Evolutionary conservation across 2,888 invertebrate genomes (phyloP), one percentile per base, ranked within the genome.

Genomic region (Cheilosia vulpina): DNA sequence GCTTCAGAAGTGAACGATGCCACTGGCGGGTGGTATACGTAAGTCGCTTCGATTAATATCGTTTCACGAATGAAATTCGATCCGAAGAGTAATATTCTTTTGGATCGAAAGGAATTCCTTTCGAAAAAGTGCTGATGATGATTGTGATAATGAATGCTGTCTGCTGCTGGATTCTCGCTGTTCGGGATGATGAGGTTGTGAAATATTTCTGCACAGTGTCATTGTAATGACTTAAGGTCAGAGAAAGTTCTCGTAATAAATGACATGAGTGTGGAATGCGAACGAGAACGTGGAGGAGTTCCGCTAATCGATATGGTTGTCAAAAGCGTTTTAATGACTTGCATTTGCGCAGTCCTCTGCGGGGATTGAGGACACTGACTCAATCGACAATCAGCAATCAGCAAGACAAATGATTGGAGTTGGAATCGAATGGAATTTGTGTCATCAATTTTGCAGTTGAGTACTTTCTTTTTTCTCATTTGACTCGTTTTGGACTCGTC

Each of bases 11-110:
- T 24, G 63, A 68, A 73, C 27, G 38, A 58, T 63, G 52, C 38
- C 45, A 71, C 58, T 76, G 65, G 83, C 78, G 83, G 83, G 83
- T 79, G 83, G 78, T 75, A 15, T 52, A 21, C 21, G 15, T 24
- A 78, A 69, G 50, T 57, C 47, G 41, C 68, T 63, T 63, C 75
- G 78, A 83, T 78, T 62, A 73, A 73, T 50, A 78, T 62, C 62
- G 24, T 57, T 62, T 63, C 31, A 38, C 11, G 50, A 78, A 78
- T 78, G 78, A 83, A 83, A 83, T 83, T 73, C 73, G 83, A 83
- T 58, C 34, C 72, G 34, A 57, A 7, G 31, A 31, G 60, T 55
- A 38, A 34, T 34, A 55, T 62, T 69, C 62, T 68, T 57, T 78
- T 63, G 34, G 45, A 50, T 5, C 15, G 7, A 34, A 69, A 45